A percentile compares a stretch with the other conserved stretches of the same genome.
These are phyloP conservation scores for Coelopa frigida DNA, from an alignment of 1,140 invertebrate species.

Conservation along the genomic window DNA sequence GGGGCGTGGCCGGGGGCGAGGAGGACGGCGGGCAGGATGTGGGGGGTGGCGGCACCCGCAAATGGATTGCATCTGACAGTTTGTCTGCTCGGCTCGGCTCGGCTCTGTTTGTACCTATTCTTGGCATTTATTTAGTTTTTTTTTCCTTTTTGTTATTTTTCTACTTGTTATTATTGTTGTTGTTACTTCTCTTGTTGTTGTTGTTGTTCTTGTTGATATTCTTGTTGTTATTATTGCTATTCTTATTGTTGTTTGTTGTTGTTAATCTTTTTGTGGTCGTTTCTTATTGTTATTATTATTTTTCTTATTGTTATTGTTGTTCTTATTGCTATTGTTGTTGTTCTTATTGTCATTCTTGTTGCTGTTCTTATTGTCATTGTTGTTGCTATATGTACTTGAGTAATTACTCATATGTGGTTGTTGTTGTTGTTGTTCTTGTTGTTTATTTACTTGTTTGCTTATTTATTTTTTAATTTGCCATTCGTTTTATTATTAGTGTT, in stretches of 20 bases:
- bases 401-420: too few relatives aligned
- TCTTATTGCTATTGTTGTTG: constrained; percentile 2
- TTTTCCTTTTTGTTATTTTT: not conserved
- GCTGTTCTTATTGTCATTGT: not conserved
- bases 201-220: too few relatives aligned
- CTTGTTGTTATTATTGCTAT: not conserved
- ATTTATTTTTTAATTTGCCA: not conserved
- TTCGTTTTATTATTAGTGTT: constrained; percentile 1
- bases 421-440: constrained; percentile 2
- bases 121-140: not conserved
- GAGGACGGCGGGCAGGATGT: too few relatives aligned
- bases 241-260: not conserved
- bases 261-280: not conserved
- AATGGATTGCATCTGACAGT: too few relatives aligned
- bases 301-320: not conserved
- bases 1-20: too few relatives aligned
- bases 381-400: too few relatives aligned
- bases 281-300: not conserved
- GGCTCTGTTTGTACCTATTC: not conserved
- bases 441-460: not conserved
- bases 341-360: too few relatives aligned
- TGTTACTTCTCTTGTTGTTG: too few relatives aligned
- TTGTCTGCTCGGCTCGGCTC: not conserved
- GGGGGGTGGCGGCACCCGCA: too few relatives aligned
- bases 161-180: too few relatives aligned